phyloP scores from a whole-genome alignment of 2,113 vertebrate species.

The Macroglossus sobrinus region DNA sequence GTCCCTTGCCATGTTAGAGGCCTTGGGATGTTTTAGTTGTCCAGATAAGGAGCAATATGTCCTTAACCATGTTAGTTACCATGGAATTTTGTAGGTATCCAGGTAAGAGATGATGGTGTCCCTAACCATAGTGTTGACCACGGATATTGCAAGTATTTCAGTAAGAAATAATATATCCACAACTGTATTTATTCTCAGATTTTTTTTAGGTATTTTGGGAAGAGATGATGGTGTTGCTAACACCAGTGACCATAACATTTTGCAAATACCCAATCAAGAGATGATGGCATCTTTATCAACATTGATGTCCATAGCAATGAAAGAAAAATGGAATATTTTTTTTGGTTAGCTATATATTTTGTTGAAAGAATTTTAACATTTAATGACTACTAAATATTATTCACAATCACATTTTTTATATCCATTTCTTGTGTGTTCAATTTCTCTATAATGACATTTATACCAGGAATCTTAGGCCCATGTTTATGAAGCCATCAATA shows the following conservation, averaged over 20 bases:
- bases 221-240: not conserved
- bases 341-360: not conserved
- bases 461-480: not conserved
- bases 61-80: not conserved
- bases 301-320: not conserved
- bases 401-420: not conserved
- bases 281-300: not conserved
- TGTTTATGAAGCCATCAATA: not conserved
- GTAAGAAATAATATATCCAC: not conserved
- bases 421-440: not conserved
- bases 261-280: not conserved
- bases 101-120: not conserved
- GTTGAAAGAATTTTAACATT: not conserved
- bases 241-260: not conserved
- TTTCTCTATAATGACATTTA: not conserved
- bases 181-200: not conserved
- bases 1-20: not conserved
- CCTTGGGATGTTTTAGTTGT: not conserved
- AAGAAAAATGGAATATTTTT: not conserved
- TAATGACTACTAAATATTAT: not conserved
- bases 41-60: not conserved
- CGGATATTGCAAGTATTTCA: not conserved
- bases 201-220: not conserved
- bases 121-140: not conserved
- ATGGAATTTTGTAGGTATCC: not conserved